phyloP scores from a whole-genome alignment of 1,140 invertebrate species.

The Drosophila littoralis region DNA sequence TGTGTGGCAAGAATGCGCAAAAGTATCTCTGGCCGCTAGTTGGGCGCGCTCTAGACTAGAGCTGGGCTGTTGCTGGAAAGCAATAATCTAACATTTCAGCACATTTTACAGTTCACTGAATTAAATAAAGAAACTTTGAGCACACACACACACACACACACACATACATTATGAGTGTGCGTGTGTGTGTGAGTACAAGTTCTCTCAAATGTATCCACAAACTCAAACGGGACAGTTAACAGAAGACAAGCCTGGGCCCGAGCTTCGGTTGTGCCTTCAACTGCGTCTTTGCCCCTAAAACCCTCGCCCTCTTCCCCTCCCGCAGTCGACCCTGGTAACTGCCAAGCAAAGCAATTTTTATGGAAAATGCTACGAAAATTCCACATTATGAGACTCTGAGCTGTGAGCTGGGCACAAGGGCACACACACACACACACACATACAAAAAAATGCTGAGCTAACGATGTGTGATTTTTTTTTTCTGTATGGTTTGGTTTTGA shows the following conservation, averaged over 20 bases:
- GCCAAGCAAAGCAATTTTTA: slow-evolving; percentile 78
- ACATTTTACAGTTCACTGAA: slow-evolving; percentile 83
- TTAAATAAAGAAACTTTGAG: slow-evolving; percentile 82
- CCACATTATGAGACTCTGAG: slow-evolving; percentile 75
- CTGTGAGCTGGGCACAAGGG: slow-evolving; percentile 51
- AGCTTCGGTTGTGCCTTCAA: slow-evolving; percentile 8
- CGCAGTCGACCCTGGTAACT: slow-evolving; percentile 21
- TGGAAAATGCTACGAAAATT: slow-evolving; percentile 80
- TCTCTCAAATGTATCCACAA: slow-evolving; percentile 68
- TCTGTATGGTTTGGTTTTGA: slow-evolving; percentile 72
- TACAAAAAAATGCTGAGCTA: slow-evolving; percentile 75
- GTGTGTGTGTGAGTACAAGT: slow-evolving; percentile 32
- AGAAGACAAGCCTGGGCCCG: slow-evolving; percentile 42
- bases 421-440: slow-evolving; percentile 12
- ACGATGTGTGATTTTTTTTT: slow-evolving; percentile 76
- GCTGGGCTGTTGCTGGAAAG: slow-evolving; percentile 48
- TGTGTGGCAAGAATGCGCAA: slow-evolving; percentile 38
- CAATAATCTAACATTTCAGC: slow-evolving; percentile 83
- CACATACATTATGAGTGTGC: slow-evolving; percentile 45
- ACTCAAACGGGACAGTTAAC: slow-evolving; percentile 69
- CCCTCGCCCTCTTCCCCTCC: neutral
- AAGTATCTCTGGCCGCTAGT: slow-evolving; percentile 52
- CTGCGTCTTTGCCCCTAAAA: slow-evolving; percentile 14
- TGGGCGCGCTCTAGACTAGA: slow-evolving; percentile 31
- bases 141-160: slow-evolving; percentile 46